These are phyloP conservation scores for Acanthurus tractus DNA, from an alignment of 2,797 vertebrate species.

Conservation along the genomic window DNA sequence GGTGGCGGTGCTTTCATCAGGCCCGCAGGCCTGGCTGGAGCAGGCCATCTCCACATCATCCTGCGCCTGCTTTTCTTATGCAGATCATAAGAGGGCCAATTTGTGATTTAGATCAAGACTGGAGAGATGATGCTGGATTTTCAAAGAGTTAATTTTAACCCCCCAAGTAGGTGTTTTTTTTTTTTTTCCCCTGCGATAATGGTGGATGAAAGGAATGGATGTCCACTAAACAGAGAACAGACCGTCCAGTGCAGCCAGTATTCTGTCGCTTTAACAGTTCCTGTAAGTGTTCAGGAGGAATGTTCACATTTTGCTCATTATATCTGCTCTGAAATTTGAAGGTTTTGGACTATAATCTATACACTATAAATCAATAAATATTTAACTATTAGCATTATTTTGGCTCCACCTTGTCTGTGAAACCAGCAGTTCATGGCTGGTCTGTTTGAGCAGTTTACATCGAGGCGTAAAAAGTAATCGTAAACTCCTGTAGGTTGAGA, in stretches of 20 bases:
- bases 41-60: constrained; percentile 66
- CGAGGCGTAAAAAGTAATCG: too few species aligned
- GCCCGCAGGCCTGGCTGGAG: constrained; percentile 54
- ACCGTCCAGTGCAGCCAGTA: constrained; percentile 4
- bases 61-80: constrained; percentile 75
- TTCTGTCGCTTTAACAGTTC: constrained; percentile 17
- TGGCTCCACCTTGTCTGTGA: too few species aligned
- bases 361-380: too few species aligned
- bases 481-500: too few species aligned
- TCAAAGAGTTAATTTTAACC: constrained; percentile 75
- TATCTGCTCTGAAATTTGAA: too few species aligned
- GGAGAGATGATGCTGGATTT: constrained; percentile 56
- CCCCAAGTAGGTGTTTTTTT: constrained; percentile 41
- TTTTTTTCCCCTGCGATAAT: constrained; percentile 27
- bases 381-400: too few species aligned
- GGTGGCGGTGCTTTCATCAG: constrained; percentile 75
- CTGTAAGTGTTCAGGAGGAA: constrained; percentile 20
- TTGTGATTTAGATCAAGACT: constrained; percentile 78
- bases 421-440: too few species aligned
- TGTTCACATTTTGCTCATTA: background rate
- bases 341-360: too few species aligned
- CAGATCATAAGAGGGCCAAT: constrained; percentile 77
- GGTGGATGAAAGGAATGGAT: constrained; percentile 69
- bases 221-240: constrained; percentile 24
- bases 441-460: too few species aligned